phyloP scores from a whole-genome alignment of 2,888 invertebrate genomes.

The Parnassius mnemosyne region DNA sequence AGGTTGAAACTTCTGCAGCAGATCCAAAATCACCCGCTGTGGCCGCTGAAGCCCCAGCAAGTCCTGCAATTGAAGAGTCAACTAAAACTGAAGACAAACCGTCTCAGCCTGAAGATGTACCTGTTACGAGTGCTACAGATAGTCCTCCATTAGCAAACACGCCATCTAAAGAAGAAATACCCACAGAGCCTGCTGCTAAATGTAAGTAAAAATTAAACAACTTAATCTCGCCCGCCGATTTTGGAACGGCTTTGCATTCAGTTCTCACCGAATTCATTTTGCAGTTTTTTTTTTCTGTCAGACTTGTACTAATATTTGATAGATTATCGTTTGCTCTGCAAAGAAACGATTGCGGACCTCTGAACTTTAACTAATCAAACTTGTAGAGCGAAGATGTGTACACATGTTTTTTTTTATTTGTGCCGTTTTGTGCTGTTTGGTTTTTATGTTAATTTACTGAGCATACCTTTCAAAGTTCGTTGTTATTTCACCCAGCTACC shows the following conservation, averaged over 20 bases:
- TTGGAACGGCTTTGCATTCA: constrained; percentile 68
- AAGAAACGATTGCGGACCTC: constrained; percentile 33
- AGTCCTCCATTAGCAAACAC: constrained; percentile 70
- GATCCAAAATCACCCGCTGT: constrained; percentile 3
- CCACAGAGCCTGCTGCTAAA: constrained; percentile 60
- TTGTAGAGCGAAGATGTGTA: constrained; percentile 51
- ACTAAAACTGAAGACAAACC: constrained; percentile 29
- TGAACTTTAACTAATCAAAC: constrained; percentile 30
- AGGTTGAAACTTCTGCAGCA: constrained; percentile 11
- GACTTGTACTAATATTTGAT: constrained; percentile 69
- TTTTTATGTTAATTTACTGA: constrained; percentile 74
- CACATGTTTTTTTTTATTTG: constrained; percentile 66
- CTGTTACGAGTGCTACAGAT: constrained; percentile 41
- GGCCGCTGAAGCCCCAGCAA: constrained; percentile 28
- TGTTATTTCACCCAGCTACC: constrained; percentile 81
- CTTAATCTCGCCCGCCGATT: constrained; percentile 35
- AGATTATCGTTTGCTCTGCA: constrained; percentile 58
- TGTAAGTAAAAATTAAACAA: constrained; percentile 56
- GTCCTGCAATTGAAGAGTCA: constrained; percentile 25
- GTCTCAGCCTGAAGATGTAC: constrained; percentile 24
- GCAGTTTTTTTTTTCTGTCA: constrained; percentile 57
- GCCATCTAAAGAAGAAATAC: constrained; percentile 63
- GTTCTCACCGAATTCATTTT: constrained; percentile 74
- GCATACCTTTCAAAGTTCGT: constrained; percentile 76
- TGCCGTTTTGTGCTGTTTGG: constrained; percentile 77